A percentile compares a stretch with the other conserved stretches of the same genome.
These are phyloP conservation scores for Platyura marginata DNA, from an alignment of 1,140 invertebrate genomes.

Conservation along the genomic window DNA sequence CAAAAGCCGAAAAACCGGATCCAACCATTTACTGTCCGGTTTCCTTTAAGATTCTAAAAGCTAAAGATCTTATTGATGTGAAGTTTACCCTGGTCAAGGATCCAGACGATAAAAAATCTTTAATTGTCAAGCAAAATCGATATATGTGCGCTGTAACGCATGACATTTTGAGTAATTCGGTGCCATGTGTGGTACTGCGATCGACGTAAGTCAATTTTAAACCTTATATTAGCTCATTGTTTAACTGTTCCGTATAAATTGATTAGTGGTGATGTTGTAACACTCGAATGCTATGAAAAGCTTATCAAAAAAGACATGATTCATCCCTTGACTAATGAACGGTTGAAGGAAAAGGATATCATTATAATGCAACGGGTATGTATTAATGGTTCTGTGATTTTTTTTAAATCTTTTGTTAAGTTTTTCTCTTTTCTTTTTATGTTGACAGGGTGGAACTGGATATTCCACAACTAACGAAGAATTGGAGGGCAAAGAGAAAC, in stretches of 20 bases:
- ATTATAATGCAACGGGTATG: conserved; percentile 73
- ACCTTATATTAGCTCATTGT: neutral
- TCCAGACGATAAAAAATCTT: conserved; percentile 60
- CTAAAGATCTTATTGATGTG: conserved; percentile 82
- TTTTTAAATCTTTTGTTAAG: conserved; percentile 5
- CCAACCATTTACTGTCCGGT: conserved; percentile 86
- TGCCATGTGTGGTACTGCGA: conserved; percentile 80
- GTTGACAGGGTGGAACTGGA: conserved; percentile 76
- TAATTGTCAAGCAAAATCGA: conserved; percentile 68
- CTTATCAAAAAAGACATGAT: conserved; percentile 94
- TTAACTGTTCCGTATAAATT: neutral
- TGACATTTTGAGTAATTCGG: conserved; percentile 87
- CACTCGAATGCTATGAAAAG: conserved; percentile 91
- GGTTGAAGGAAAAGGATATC: conserved; percentile 83
- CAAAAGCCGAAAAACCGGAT: conserved; percentile 68
- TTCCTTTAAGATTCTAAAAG: conserved; percentile 68
- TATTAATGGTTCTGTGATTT: conserved; percentile 1
- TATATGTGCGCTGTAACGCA: conserved; percentile 97
- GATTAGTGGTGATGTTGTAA: conserved; percentile 72
- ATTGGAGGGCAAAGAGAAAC: conserved; percentile 64
- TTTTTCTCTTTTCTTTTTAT: conserved; percentile 9
- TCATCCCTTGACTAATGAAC: conserved; percentile 79
- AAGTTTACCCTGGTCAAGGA: conserved; percentile 85
- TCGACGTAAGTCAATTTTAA: conserved; percentile 66
- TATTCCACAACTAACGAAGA: conserved; percentile 74